Evolutionary conservation across 2,113 vertebrate genomes (phyloP).

Genomic region (Serinus canaria): DNA sequence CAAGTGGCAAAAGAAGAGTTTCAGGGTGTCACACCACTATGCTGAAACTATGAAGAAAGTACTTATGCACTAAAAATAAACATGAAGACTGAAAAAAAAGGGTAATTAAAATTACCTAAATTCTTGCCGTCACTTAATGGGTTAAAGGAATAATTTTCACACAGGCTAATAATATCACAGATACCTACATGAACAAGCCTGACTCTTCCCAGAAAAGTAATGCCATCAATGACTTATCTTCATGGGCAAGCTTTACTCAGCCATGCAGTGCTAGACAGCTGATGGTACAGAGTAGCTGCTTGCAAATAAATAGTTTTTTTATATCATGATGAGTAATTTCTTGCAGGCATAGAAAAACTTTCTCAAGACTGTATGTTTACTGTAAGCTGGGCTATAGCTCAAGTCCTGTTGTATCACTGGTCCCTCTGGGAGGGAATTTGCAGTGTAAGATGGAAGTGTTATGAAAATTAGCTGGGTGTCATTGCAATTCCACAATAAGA

Average conservation of each 20-base stretch:
- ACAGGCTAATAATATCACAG: neutral
- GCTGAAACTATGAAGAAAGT: neutral
- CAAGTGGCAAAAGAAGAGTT: neutral
- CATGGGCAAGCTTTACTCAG: neutral
- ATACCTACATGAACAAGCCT: neutral
- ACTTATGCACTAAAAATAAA: neutral
- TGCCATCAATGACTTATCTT: neutral
- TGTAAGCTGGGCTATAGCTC: neutral
- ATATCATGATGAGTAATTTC: neutral
- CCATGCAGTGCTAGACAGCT: neutral
- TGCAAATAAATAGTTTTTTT: neutral
- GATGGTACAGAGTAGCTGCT: neutral
- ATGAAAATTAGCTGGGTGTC: neutral
- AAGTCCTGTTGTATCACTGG: neutral
- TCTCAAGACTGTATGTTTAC: neutral
- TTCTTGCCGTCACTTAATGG: neutral
- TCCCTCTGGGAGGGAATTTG: neutral
- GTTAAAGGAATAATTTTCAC: neutral
- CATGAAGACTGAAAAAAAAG: neutral
- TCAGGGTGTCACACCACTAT: neutral
- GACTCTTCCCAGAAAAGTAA: neutral
- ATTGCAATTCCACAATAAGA: neutral
- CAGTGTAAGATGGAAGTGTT: neutral
- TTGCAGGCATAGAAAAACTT: neutral
- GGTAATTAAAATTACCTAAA: neutral